Evolutionary conservation across 1,140 invertebrate genomes (phyloP).

Genomic region (Proctacanthus coquilletti): DNA sequence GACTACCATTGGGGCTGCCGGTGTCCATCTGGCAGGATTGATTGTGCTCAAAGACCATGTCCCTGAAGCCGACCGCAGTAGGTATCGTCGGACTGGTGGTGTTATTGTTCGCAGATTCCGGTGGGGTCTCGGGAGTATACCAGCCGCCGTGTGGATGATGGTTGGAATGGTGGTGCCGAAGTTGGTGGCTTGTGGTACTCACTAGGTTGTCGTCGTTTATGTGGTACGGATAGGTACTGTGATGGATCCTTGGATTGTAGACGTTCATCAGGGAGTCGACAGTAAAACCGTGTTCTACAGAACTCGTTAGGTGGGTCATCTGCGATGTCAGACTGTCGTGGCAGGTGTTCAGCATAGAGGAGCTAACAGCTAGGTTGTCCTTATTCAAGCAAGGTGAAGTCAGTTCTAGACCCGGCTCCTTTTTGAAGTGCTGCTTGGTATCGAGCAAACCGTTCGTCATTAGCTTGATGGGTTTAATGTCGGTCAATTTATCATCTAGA

Average conservation of each 20-base stretch:
- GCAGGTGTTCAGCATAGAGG: conserved; percentile 26
- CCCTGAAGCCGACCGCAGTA: conserved; percentile 17
- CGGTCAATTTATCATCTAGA: conserved; percentile 29
- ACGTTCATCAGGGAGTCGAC: conserved; percentile 31
- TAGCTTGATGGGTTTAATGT: conserved; percentile 28
- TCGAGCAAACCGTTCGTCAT: conserved; percentile 26
- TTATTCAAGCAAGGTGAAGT: conserved; percentile 16
- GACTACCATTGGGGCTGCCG: conserved; percentile 26
- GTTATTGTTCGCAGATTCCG: conserved; percentile 14
- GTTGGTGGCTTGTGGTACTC: conserved; percentile 16
- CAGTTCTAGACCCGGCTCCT: conserved; percentile 15
- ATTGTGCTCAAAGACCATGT: conserved; percentile 30
- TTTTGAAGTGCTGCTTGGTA: conserved; percentile 7
- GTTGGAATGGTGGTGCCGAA: conserved; percentile 26
- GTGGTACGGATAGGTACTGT: conserved; percentile 29
- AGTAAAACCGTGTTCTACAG: conserved; percentile 27
- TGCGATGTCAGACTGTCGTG: conserved; percentile 26
- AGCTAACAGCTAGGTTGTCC: conserved; percentile 13
- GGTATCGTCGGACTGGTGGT: conserved; percentile 12
- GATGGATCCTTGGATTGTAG: conserved; percentile 29
- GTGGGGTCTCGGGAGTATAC: conserved; percentile 29
- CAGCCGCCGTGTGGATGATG: conserved; percentile 24
- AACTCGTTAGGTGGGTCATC: conserved; percentile 23
- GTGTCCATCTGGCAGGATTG: conserved; percentile 28
- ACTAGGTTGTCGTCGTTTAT: conserved; percentile 26